These are phyloP conservation scores for Rhineura floridana DNA, from an alignment of 2,113 vertebrate genomes.

Conservation along the genomic window DNA sequence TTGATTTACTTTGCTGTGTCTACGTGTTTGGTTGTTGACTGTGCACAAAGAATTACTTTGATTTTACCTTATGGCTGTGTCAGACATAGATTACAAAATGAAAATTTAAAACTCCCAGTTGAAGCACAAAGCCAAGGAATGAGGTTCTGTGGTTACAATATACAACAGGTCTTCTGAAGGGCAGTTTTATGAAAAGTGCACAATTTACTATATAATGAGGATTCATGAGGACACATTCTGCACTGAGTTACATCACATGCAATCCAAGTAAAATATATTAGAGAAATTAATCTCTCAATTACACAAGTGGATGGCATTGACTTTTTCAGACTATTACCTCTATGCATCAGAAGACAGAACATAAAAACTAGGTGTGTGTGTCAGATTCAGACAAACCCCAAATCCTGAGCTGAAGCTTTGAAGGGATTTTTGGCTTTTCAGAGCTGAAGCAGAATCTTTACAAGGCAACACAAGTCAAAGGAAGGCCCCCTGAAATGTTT, in stretches of 20 bases:
- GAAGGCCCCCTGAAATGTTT: no score
- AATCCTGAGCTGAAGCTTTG: no score
- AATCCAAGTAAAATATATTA: not conserved
- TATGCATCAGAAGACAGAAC: not conserved
- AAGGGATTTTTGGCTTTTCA: no score
- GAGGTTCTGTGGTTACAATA: constrained; percentile 38
- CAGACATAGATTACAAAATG: constrained; percentile 36
- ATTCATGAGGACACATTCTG: not conserved
- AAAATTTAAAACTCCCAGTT: constrained; percentile 35
- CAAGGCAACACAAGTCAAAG: no score
- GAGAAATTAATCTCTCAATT: not conserved
- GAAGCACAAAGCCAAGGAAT: constrained; percentile 43
- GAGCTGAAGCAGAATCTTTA: no score
- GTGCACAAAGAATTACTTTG: not conserved
- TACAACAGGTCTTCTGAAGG: not conserved
- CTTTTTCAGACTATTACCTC: not conserved
- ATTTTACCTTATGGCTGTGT: constrained; percentile 12
- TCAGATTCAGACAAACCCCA: no score
- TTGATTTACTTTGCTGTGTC: constrained; percentile 31
- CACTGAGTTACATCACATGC: rapidly evolving
- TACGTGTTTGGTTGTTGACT: constrained; percentile 31
- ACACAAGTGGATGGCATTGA: not conserved
- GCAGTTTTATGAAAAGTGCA: not conserved
- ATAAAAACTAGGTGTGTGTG: not conserved
- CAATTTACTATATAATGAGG: constrained; percentile 6